Evolutionary conservation across 2,888 invertebrate genomes (phyloP), one percentile per base, ranked within the genome.

Genomic region (Chymomyza caudatula): DNA sequence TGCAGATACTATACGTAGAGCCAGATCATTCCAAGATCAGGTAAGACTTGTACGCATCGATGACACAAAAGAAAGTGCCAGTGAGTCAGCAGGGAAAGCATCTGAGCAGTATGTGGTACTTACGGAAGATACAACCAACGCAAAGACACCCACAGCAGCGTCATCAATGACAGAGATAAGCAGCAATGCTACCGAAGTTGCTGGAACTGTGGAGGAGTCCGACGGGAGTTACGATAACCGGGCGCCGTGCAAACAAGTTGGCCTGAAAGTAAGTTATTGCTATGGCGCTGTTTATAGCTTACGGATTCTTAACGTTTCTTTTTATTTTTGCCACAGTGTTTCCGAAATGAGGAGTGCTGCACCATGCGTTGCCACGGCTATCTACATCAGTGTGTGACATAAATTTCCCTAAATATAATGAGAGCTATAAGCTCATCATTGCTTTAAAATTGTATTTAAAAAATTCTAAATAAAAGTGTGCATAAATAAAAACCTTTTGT

Each of bases 371-470:
- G 90, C 58, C 89, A 87, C 73, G 82, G 86, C n/a, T 90, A 81
- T 64, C 70, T 87, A 25, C 88, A 88, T 64, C 85, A 87, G 64
- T 90, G 90, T 67, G 90, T 90, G 56, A 88, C 89, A 51, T 90
- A 37, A 37, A 37, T 8, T 11, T 11, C 29, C 8, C 29, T 37
- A 11, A 11, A 37, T 37, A 37, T 11, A 37, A 11, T 13, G 29
- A 8, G 29, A n/a, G n/a, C n/a, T 37, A 37, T 11, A 37, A n/a
- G 11, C 11, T 37, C 8, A 37, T 37, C 29, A 37, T 37, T 37
- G 11, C n/a, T 17, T 42, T 49, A 67, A 43, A 54, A 4, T n/a
- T 43, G 20, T 22, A 53, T 22, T 51, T 1, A 51, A 3, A 37
- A 55, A 55, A 6, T 2, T 25, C 1, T 5, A 25, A 37, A 37